Evolutionary conservation across 2,888 invertebrate species (phyloP).

Genomic region (Clanis bilineata): DNA sequence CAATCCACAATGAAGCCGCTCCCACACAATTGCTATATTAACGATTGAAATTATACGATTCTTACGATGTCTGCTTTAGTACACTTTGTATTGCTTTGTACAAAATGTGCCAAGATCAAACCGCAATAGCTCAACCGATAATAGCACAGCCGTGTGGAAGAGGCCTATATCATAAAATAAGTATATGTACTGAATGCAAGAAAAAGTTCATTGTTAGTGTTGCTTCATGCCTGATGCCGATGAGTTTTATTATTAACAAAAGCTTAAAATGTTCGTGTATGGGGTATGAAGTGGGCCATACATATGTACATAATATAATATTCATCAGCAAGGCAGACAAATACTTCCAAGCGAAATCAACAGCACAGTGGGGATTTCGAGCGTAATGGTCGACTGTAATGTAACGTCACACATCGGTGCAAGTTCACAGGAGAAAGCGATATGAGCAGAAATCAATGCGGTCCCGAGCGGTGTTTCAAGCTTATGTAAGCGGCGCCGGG

Average conservation of each 20-base stretch:
- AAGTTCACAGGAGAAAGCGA: slow-evolving; percentile 58
- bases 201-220: slow-evolving; percentile 67
- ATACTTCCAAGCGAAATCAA: slow-evolving; percentile 61
- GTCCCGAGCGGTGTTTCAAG: slow-evolving; percentile 42
- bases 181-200: slow-evolving; percentile 77
- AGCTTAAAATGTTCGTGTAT: slow-evolving; percentile 48
- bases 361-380: slow-evolving; percentile 38
- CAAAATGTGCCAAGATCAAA: no score
- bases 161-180: slow-evolving; percentile 22
- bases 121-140: no score
- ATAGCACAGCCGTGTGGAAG: no score
- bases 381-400: slow-evolving; percentile 9
- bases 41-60: no score
- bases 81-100: no score
- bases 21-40: no score
- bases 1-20: neutral
- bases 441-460: slow-evolving; percentile 55
- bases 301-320: slow-evolving; percentile 61
- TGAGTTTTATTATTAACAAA: slow-evolving; percentile 62
- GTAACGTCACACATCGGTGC: slow-evolving; percentile 37
- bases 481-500: slow-evolving; percentile 43
- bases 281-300: slow-evolving; percentile 27
- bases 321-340: slow-evolving; percentile 81
- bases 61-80: no score
- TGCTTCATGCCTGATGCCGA: slow-evolving; percentile 70